Conservation (phyloP, 2,888 invertebrate species). For the Dioctria rufipes region DNA sequence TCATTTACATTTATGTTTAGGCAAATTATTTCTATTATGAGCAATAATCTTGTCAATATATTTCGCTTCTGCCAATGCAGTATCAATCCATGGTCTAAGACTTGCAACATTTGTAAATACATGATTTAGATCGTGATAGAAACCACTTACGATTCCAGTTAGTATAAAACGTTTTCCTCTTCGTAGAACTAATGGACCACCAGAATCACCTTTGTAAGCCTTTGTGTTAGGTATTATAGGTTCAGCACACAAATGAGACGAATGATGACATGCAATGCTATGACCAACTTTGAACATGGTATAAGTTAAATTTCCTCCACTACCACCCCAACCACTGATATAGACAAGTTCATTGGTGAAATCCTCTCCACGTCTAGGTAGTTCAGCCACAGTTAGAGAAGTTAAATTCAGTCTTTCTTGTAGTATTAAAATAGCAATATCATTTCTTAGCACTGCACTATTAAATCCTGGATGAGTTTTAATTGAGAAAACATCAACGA, state of each 20-base stretch:
- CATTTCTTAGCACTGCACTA: neutral
- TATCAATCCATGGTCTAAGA: constrained; percentile 3
- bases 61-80: neutral
- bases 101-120: constrained; percentile 20
- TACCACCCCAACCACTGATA: no score
- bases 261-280: neutral
- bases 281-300: no score
- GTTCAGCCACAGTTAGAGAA: neutral
- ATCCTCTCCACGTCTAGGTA: neutral
- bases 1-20: no score
- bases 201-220: no score
- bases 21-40: no score
- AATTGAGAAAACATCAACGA: neutral
- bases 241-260: constrained; percentile 1
- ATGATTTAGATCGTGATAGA: neutral
- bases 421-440: no score
- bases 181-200: neutral
- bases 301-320: no score
- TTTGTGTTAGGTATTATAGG: neutral
- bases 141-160: constrained; percentile 11
- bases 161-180: neutral
- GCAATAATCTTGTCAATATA: no score
- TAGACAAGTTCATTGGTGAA: neutral
- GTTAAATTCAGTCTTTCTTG: constrained; percentile 19
- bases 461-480: neutral